Base-by-base conservation (phyloP, 1,140 invertebrate genomes). In the Ceratitis capitata region DNA sequence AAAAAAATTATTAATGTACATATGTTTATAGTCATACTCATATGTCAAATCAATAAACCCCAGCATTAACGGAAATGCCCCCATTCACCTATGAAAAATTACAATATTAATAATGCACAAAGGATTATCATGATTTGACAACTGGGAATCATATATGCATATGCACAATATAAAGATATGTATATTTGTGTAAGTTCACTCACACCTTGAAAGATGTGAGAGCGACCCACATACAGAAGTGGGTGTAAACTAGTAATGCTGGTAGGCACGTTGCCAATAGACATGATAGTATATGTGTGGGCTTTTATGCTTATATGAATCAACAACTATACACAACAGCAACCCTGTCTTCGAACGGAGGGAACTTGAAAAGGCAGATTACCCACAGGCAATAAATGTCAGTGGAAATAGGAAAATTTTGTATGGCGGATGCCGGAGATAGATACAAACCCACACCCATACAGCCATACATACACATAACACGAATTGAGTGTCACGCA, bases 401-500 rank as follows among this genome's bases (percentile, higher is more conserved):
- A 14, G 19, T 32, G 12, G 32, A 69, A 61, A 32, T 61, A 39
- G 26, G 61, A 16, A 16, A 39, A 39, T n/a, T n/a, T n/a, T n/a
- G n/a, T n/a, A 69, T 39, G 61, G 23, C 10, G 29, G 61, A 39
- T n/a, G 26, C 61, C 61, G 35, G 39, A 29, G 19, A 39, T 69
- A 32, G 29, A 14, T n/a, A n/a, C n/a, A n/a, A n/a, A n/a, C n/a
- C n/a, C n/a, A n/a, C n/a, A n/a, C n/a, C n/a, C n/a, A n/a, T n/a
- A n/a, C n/a, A n/a, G n/a, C n/a, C n/a, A n/a, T n/a, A n/a, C n/a
- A n/a, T n/a, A n/a, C n/a, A n/a, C n/a, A n/a, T n/a, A n/a, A n/a
- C n/a, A n/a, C n/a, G n/a, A n/a, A n/a, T n/a, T n/a, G n/a, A 35
- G 35, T 69, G 61, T 69, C 61, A 69, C 32, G 61, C 61, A 69